Conservation (phyloP, 2,888 invertebrate species). For the Oegoconia quadripuncta region DNA sequence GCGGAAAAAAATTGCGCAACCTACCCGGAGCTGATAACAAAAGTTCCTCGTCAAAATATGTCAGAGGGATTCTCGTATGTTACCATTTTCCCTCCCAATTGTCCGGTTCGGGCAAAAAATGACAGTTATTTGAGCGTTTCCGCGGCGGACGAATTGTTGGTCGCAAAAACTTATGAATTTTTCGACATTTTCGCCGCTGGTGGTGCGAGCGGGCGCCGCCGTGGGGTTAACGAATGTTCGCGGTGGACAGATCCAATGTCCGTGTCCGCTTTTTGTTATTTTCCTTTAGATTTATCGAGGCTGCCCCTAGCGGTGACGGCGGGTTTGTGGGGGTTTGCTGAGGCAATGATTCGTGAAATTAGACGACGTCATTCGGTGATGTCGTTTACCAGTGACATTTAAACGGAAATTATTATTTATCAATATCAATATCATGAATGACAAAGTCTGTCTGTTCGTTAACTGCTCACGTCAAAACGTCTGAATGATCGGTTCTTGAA, state of each 20-base stretch:
- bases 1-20: constrained; percentile 22
- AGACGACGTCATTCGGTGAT: constrained; percentile 31
- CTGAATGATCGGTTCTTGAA: too few relatives aligned
- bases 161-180: constrained; percentile 48
- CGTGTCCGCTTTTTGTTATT: constrained; percentile 38
- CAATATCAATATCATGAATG: too few relatives aligned
- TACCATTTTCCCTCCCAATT: constrained; percentile 39
- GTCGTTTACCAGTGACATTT: too few relatives aligned
- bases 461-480: too few relatives aligned
- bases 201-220: constrained; percentile 27
- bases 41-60: constrained; percentile 46
- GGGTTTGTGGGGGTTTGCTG: neutral
- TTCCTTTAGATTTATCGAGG: constrained; percentile 25
- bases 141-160: constrained; percentile 38
- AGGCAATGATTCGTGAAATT: constrained; percentile 36
- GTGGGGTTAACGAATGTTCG: constrained; percentile 44
- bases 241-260: constrained; percentile 32
- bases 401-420: too few relatives aligned
- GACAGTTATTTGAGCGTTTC: constrained; percentile 48
- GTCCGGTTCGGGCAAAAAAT: constrained; percentile 46
- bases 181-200: constrained; percentile 43
- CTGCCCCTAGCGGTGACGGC: constrained; percentile 21
- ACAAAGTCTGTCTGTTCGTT: too few relatives aligned
- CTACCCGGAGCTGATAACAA: constrained; percentile 33
- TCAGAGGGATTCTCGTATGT: constrained; percentile 46